Conservation (phyloP, 2,113 vertebrate species). For the Meleagris gallopavo region DNA sequence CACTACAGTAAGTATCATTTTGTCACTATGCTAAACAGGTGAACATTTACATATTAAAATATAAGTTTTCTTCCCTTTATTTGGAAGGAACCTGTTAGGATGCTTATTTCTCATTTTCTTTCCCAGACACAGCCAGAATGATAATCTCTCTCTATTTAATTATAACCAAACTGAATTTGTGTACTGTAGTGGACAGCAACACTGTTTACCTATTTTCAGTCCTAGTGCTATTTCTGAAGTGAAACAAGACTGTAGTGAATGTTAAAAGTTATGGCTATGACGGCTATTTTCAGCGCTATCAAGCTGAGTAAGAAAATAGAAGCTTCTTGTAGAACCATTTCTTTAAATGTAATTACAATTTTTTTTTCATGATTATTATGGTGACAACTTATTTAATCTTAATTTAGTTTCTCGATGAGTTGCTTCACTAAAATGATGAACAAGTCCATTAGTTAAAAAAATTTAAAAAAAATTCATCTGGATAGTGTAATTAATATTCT, state of each 20-base stretch:
- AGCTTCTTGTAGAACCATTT: background rate
- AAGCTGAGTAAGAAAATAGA: conserved; percentile 11
- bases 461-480: conserved; percentile 37
- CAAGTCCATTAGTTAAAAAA: conserved; percentile 61
- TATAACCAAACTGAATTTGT: conserved; percentile 15
- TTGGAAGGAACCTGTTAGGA: conserved; percentile 45
- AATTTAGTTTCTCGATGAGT: conserved; percentile 68
- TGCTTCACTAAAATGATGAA: conserved; percentile 62
- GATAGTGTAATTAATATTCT: conserved; percentile 60
- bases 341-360: conserved; percentile 57
- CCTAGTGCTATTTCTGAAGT: conserved; percentile 2
- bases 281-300: conserved; percentile 48
- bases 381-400: conserved; percentile 66
- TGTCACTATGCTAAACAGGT: conserved; percentile 53
- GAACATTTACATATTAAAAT: conserved; percentile 69
- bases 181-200: background rate
- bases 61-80: conserved; percentile 49
- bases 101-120: conserved; percentile 61
- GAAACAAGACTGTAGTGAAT: background rate
- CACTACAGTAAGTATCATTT: conserved; percentile 61
- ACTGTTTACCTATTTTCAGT: conserved; percentile 28
- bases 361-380: conserved; percentile 53
- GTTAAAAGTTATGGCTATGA: conserved; percentile 3
- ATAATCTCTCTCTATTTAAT: background rate
- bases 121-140: conserved; percentile 17